Evolutionary conservation across 2,113 vertebrate species (phyloP).

Genomic region (Brachyhypopomus gauderio): DNA sequence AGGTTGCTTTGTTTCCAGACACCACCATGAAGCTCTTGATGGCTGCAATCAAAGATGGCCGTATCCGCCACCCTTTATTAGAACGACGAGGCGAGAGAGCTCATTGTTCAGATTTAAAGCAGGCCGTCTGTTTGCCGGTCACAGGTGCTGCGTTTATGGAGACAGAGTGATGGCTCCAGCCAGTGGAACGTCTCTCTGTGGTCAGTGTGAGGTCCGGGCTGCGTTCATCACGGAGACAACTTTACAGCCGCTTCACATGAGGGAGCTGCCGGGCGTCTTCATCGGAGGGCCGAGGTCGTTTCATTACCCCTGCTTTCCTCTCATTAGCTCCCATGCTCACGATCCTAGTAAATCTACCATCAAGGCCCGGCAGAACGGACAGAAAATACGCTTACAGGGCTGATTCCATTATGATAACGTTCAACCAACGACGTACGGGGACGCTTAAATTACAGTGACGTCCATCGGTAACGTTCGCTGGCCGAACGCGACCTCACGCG

Average conservation of each 20-base stretch:
- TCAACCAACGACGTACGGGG: conserved; percentile 33
- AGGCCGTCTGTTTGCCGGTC: conserved; percentile 25
- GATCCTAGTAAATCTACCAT: conserved; percentile 34
- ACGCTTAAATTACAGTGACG: conserved; percentile 41
- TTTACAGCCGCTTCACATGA: conserved; percentile 52
- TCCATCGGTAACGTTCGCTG: conserved; percentile 19
- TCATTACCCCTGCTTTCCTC: conserved; percentile 40
- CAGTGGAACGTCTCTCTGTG: conserved; percentile 32
- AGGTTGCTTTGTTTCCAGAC: neutral
- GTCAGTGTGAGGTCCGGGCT: conserved; percentile 40
- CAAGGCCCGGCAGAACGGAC: neutral
- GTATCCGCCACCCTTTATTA: neutral
- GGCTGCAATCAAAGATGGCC: neutral
- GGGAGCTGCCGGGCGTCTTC: conserved; percentile 28
- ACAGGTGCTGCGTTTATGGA: conserved; percentile 42
- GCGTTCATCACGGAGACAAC: conserved; percentile 57
- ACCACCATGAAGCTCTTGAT: neutral
- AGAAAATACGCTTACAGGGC: conserved; percentile 21
- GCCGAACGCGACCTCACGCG: neutral
- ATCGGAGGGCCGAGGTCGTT: conserved; percentile 40
- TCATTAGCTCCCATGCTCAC: conserved; percentile 42
- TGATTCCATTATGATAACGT: conserved; percentile 40
- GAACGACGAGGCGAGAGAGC: neutral
- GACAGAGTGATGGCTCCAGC: conserved; percentile 49
- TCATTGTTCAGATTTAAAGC: conserved; percentile 46